These are phyloP conservation scores for Hyppa rectilinea DNA, from an alignment of 2,888 invertebrate species.

Conservation along the genomic window DNA sequence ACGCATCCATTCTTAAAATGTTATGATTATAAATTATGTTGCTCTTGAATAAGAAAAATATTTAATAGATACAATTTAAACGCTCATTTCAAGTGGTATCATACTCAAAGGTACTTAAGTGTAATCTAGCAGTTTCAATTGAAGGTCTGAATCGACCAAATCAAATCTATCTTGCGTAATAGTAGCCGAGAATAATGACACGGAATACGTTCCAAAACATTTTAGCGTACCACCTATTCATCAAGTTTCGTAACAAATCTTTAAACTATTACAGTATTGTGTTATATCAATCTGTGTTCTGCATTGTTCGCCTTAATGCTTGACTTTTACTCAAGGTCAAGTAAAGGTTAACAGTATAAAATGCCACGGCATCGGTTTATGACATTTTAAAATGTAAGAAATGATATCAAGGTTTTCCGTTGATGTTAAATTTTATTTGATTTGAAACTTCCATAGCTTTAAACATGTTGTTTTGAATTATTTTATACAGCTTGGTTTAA, in stretches of 20 bases:
- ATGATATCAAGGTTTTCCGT: slow-evolving; percentile 47
- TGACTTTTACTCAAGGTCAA: slow-evolving; percentile 69
- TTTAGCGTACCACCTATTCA: slow-evolving; percentile 66
- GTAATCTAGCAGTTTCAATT: slow-evolving; percentile 51
- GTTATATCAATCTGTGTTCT: slow-evolving; percentile 65
- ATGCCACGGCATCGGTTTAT: slow-evolving; percentile 63
- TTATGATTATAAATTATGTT: not conserved
- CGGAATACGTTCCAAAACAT: slow-evolving; percentile 55
- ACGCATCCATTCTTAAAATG: not conserved
- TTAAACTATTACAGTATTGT: slow-evolving; percentile 64
- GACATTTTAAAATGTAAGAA: slow-evolving; percentile 64
- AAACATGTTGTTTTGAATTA: not conserved
- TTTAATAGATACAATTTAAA: slow-evolving; percentile 8
- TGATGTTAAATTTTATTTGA: slow-evolving; percentile 35
- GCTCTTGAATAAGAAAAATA: slow-evolving; percentile 8
- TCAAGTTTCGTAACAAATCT: slow-evolving; percentile 70
- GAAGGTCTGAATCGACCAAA: slow-evolving; percentile 59
- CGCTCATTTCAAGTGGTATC: slow-evolving; percentile 30
- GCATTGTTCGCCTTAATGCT: slow-evolving; percentile 66
- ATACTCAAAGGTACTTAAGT: slow-evolving; percentile 32
- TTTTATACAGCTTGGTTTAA: not conserved
- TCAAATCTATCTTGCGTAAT: slow-evolving; percentile 59
- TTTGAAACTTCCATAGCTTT: slow-evolving; percentile 37
- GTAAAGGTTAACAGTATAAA: slow-evolving; percentile 65
- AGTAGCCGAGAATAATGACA: slow-evolving; percentile 60